Evolutionary conservation across 2,113 vertebrate genomes (phyloP), one percentile per base, ranked within the genome.

Genomic region (Halichoerus grypus): DNA sequence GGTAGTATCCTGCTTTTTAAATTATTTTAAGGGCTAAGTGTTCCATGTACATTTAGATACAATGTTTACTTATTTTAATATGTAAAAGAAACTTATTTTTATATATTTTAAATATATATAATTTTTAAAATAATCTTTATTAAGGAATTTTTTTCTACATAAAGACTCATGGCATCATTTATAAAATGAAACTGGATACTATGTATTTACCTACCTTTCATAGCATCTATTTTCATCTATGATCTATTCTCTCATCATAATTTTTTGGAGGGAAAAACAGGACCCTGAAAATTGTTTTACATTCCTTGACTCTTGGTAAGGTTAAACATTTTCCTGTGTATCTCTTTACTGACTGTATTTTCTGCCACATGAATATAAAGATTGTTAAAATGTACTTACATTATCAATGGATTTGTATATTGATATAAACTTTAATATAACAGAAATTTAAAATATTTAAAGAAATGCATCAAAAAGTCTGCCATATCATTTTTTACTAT

Each of bases 291-390:
- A 46, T 95, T 88, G 83, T 71, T 83, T 92, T 49, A 26, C 57
- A 82, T 88, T 71, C 16, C 33, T 88, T 77, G 59, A 77, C 53
- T 79, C 22, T 88, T 77, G 16, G n/a, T 77, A 92, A 79, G 46
- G 33, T 88, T 92, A 84, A 88, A 79, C 18, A 71, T 69, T 92
- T 84, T 92, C 9, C 57, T 14, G 33, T 31, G 31, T 83, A 36
- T 89, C 59, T 84, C 61, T 92, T 92, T 77, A 82, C 13, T 59
- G 72, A 65, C n/a, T 85, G 12, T 84, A n/a, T 85, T 80, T 96
- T 59, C 53, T 94, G 65, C 74, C 77, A 21, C 22, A 81, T 49
- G 18, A 81, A 86, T 81, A 87, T 36, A 74, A 91, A 87, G 4
- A 61, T 74, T 88, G 19, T 53, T 53, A 57, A 93, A 84, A 59